phyloP scores from a whole-genome alignment of 2,888 invertebrate species.

The Diachrysia chrysitis region DNA sequence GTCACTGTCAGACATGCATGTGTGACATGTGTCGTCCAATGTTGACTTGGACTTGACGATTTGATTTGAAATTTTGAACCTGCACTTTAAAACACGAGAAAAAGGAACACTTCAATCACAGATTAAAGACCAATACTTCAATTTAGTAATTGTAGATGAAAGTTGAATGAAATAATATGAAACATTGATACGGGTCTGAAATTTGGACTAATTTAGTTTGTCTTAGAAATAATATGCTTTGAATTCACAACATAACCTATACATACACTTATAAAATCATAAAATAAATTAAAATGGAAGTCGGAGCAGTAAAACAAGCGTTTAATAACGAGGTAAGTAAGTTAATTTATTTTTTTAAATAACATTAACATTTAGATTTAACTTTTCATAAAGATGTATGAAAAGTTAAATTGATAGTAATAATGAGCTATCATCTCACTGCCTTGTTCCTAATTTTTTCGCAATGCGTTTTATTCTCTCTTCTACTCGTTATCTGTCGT shows the following conservation, averaged over 20 bases:
- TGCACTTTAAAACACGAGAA: neutral
- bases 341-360: neutral
- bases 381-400: no score
- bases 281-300: constrained; percentile 75
- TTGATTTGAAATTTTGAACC: neutral
- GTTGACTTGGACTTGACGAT: neutral
- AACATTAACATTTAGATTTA: neutral
- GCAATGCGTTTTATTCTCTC: no score
- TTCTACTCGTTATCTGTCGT: no score
- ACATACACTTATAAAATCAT: constrained; percentile 43
- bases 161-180: neutral
- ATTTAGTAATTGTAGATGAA: neutral
- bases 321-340: constrained; percentile 83
- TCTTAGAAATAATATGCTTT: neutral
- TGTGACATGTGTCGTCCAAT: no score
- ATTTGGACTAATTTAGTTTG: neutral
- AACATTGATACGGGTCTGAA: neutral
- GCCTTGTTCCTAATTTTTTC: no score
- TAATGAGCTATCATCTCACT: no score
- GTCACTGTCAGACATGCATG: no score
- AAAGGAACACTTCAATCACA: no score
- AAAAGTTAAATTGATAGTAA: no score
- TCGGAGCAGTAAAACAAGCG: constrained; percentile 86
- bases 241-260: constrained; percentile 50
- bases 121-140: no score